phyloP scores from a whole-genome alignment of 2,113 vertebrate genomes.

The Trogon melanurus region DNA sequence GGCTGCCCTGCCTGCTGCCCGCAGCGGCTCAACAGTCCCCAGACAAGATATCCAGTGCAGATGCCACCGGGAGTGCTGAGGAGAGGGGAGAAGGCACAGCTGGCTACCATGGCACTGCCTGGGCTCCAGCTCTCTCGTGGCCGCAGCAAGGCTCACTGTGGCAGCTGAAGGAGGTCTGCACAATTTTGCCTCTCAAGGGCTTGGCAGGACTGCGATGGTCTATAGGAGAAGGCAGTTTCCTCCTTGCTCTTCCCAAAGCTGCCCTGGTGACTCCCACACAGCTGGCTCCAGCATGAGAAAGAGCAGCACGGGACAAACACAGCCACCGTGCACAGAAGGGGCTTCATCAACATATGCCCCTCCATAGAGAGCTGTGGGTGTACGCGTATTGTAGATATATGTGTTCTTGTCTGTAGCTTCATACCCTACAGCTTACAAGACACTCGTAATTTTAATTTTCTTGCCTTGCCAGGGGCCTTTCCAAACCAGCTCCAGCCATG shows the following conservation, averaged over 20 bases:
- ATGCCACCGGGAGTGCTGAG: rapidly evolving
- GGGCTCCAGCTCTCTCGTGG: not conserved
- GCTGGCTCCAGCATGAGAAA: not conserved
- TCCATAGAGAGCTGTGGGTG: not conserved
- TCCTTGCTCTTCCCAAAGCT: not conserved
- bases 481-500: not conserved
- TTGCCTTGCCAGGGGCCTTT: not conserved
- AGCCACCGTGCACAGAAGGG: not conserved
- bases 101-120: not conserved
- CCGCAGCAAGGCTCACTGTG: not conserved
- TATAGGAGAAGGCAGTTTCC: not conserved
- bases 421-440: not conserved
- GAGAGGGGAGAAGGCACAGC: not conserved
- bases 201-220: not conserved
- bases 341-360: not conserved
- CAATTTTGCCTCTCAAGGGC: not conserved
- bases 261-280: not conserved
- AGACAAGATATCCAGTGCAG: rapidly evolving
- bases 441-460: not conserved
- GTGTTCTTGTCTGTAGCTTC: rapidly evolving
- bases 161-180: not conserved
- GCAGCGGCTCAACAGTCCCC: not conserved
- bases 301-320: rapidly evolving
- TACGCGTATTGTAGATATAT: rapidly evolving
- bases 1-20: not conserved